phyloP scores from a whole-genome alignment of 1,140 invertebrate species.

The Ceratina australensis region DNA sequence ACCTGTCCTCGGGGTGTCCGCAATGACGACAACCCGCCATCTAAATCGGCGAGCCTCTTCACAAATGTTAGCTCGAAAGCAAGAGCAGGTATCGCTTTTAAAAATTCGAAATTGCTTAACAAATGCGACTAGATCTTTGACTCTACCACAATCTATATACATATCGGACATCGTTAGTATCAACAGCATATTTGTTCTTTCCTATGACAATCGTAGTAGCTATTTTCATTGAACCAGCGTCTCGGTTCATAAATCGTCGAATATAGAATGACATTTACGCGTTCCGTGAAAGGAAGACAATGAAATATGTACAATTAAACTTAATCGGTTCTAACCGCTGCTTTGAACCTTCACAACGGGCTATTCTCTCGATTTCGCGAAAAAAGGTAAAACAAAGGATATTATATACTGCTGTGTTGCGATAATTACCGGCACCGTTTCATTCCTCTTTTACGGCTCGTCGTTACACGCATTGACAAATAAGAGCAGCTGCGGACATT shows the following conservation, averaged over 20 bases:
- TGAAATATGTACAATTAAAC: not conserved
- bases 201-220: not conserved
- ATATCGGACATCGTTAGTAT: constrained; percentile 14
- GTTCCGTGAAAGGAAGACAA: not conserved
- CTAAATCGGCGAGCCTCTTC: too few relatives aligned
- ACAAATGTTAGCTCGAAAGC: too few relatives aligned
- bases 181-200: constrained; percentile 12
- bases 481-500: constrained; percentile 14
- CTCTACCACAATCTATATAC: too few relatives aligned
- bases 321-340: not conserved
- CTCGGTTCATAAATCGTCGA: constrained; percentile 37
- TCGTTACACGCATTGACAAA: not conserved
- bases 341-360: not conserved
- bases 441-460: not conserved
- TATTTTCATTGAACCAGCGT: constrained; percentile 9
- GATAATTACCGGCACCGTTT: not conserved
- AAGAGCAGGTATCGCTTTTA: too few relatives aligned
- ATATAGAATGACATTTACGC: constrained; percentile 39
- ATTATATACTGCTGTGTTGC: too few relatives aligned
- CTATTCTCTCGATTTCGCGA: too few relatives aligned
- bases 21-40: too few relatives aligned
- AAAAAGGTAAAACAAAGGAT: too few relatives aligned
- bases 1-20: too few relatives aligned
- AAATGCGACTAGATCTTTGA: too few relatives aligned
- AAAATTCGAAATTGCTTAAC: too few relatives aligned